These are phyloP conservation scores for Ranitomeya imitator DNA, from an alignment of 2,113 vertebrate species.

Conservation along the genomic window DNA sequence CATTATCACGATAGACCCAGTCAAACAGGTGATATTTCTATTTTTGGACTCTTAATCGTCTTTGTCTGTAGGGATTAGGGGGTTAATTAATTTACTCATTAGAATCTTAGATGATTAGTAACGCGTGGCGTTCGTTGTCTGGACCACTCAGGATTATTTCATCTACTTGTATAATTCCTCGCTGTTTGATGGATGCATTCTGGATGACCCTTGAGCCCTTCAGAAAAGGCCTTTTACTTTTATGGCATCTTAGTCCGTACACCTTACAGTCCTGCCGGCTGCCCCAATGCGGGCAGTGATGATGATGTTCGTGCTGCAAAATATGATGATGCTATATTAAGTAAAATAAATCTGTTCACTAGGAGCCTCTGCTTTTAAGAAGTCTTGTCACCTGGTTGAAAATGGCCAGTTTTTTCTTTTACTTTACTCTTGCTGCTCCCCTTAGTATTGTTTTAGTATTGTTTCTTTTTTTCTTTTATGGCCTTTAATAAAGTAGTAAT, in stretches of 20 bases:
- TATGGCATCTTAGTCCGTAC: background rate
- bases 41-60: background rate
- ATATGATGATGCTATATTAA: too few relatives aligned
- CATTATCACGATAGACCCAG: too few relatives aligned
- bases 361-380: too few relatives aligned
- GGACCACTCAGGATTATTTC: conserved; percentile 6
- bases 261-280: background rate
- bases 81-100: conserved; percentile 14
- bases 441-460: background rate
- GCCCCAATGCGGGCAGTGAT: too few relatives aligned
- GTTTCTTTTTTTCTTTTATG: background rate
- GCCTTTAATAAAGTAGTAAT: too few relatives aligned
- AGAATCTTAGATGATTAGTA: background rate
- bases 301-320: too few relatives aligned
- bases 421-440: background rate
- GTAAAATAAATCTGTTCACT: too few relatives aligned
- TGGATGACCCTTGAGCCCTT: background rate
- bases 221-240: background rate
- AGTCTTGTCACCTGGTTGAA: too few relatives aligned
- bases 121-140: background rate
- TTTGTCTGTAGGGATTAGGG: conserved; percentile 18
- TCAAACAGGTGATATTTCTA: conserved; percentile 9
- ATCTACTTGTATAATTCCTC: background rate
- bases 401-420: too few relatives aligned
- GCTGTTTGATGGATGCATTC: background rate